Percentiles rank a stretch among this genome's conserved stretches.
phyloP scores from a whole-genome alignment of 2,888 invertebrate species.

The Ectobius pallidus region DNA sequence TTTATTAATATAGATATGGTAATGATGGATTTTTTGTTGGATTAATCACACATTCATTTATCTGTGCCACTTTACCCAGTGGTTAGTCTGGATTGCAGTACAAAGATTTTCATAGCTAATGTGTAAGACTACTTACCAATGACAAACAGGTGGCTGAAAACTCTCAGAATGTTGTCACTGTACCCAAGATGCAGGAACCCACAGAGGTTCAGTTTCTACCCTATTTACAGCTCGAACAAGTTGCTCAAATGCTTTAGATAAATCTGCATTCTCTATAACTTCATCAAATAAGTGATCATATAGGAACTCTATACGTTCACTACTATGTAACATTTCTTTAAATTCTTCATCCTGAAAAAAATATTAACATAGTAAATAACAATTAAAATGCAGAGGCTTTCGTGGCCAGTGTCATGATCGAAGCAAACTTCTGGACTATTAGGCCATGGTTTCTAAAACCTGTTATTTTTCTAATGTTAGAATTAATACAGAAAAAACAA shows the following conservation, averaged over 20 bases:
- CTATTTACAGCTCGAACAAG: constrained; percentile 80
- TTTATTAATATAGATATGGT: no score
- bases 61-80: no score
- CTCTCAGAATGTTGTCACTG: constrained; percentile 62
- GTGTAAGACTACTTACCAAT: constrained; percentile 9
- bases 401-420: not conserved
- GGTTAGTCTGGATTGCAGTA: no score
- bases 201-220: constrained; percentile 90
- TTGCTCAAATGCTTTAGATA: constrained; percentile 84
- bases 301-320: constrained; percentile 86
- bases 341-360: constrained; percentile 87
- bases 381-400: not conserved
- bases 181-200: constrained; percentile 96
- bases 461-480: no score
- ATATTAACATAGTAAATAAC: not conserved
- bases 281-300: constrained; percentile 96
- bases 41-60: no score
- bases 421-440: not conserved
- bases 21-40: no score
- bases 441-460: not conserved
- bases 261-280: constrained; percentile 88
- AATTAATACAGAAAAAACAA: no score
- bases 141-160: not conserved
- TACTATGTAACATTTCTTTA: constrained; percentile 81
- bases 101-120: no score